Conservation (phyloP, 2,797 vertebrate genomes). For the Echeneis naucrates region DNA sequence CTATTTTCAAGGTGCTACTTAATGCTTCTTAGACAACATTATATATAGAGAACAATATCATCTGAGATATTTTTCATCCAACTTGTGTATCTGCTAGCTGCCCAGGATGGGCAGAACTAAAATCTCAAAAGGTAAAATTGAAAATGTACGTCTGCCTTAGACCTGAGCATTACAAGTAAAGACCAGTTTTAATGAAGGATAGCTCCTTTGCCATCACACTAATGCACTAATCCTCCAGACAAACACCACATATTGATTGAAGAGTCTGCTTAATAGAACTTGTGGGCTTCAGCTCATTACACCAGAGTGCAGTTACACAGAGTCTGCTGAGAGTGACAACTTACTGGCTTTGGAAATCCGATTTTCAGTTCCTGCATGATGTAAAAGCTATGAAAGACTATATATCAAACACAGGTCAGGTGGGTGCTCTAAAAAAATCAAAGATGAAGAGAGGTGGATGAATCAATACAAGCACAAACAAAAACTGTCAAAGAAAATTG, state of each 20-base stretch:
- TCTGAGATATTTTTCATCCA: too few species aligned
- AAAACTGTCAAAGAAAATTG: neutral
- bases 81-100: too few species aligned
- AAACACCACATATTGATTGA: slow-evolving; percentile 54
- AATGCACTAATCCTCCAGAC: slow-evolving; percentile 15
- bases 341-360: slow-evolving; percentile 56
- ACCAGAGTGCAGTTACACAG: slow-evolving; percentile 45
- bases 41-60: too few species aligned
- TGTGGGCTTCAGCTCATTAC: too few species aligned
- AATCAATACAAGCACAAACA: slow-evolving; percentile 8
- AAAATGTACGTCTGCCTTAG: neutral
- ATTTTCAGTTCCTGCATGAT: slow-evolving; percentile 28
- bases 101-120: neutral
- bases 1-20: neutral
- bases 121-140: neutral
- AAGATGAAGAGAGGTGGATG: neutral
- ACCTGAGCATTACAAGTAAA: neutral
- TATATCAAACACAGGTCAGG: slow-evolving; percentile 16
- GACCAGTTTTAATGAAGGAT: slow-evolving; percentile 7
- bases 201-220: slow-evolving; percentile 18
- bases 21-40: neutral
- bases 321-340: slow-evolving; percentile 38
- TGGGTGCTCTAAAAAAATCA: slow-evolving; percentile 5
- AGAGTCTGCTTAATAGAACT: slow-evolving; percentile 19
- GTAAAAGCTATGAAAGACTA: slow-evolving; percentile 1